Conservation (phyloP, 2,888 invertebrate genomes). For the Leucophora obtusa region DNA sequence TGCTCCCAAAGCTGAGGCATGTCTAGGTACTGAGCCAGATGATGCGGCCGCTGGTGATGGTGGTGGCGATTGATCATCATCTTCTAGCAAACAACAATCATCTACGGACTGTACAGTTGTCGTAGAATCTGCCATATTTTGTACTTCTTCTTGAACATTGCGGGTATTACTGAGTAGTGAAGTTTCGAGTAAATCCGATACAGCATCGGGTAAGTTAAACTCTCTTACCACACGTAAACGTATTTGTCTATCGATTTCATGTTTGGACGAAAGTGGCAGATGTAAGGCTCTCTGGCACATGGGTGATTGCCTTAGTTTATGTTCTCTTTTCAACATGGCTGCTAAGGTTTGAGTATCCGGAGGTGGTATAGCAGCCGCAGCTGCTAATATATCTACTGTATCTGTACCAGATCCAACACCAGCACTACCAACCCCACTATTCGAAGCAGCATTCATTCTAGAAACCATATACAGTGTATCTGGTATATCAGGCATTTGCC, state of each 20-base stretch:
- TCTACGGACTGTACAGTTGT: slow-evolving; percentile 72
- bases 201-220: slow-evolving; percentile 94
- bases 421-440: slow-evolving; percentile 70
- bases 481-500: slow-evolving; percentile 90
- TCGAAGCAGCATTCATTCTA: slow-evolving; percentile 74
- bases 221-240: slow-evolving; percentile 94
- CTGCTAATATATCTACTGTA: slow-evolving; percentile 83
- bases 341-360: slow-evolving; percentile 87
- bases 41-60: slow-evolving; percentile 78
- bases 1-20: slow-evolving; percentile 74
- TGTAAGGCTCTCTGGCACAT: slow-evolving; percentile 88
- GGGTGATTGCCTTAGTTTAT: slow-evolving; percentile 88
- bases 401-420: slow-evolving; percentile 76
- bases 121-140: slow-evolving; percentile 67
- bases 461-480: slow-evolving; percentile 94
- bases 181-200: slow-evolving; percentile 87
- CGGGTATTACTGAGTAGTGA: slow-evolving; percentile 73
- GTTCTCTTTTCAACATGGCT: slow-evolving; percentile 90
- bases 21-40: slow-evolving; percentile 67
- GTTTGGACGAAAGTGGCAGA: slow-evolving; percentile 86
- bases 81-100: slow-evolving; percentile 73
- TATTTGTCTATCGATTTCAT: slow-evolving; percentile 88
- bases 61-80: slow-evolving; percentile 77
- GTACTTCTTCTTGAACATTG: slow-evolving; percentile 64
- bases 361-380: slow-evolving; percentile 84